Evolutionary conservation across 1,140 invertebrate species (phyloP).

Genomic region (Euura lappo): DNA sequence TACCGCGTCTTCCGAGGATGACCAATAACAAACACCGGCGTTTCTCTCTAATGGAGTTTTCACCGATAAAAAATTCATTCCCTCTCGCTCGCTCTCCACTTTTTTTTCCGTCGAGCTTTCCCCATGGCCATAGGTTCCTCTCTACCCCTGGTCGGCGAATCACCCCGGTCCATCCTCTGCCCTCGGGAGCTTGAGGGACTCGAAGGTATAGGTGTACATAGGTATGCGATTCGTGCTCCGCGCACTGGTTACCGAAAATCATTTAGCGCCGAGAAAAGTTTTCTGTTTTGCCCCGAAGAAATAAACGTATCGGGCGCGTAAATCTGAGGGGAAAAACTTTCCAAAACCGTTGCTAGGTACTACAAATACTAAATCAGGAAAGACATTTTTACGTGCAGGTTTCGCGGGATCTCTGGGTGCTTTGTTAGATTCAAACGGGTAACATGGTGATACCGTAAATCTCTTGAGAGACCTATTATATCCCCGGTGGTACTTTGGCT

Average conservation of each 20-base stretch:
- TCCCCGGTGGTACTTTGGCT: background rate
- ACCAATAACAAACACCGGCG: conserved; percentile 59
- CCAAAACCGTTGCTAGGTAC: background rate
- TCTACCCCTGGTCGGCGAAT: background rate
- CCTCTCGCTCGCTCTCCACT: conserved; percentile 16
- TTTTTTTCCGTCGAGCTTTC: background rate
- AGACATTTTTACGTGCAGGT: background rate
- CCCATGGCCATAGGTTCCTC: background rate
- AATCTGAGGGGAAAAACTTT: too few species aligned
- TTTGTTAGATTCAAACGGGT: background rate
- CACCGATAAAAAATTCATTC: conserved; percentile 61
- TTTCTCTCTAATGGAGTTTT: conserved; percentile 60
- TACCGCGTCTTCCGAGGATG: conserved; percentile 48
- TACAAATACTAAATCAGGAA: background rate
- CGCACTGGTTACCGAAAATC: too few species aligned
- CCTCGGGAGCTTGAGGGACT: background rate
- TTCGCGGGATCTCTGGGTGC: background rate
- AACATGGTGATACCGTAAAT: conserved; percentile 3
- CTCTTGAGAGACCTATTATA: background rate
- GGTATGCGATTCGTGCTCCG: too few species aligned
- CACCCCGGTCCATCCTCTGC: background rate
- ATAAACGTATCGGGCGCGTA: too few species aligned
- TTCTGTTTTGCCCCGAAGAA: too few species aligned
- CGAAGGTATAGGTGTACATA: background rate
- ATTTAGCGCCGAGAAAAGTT: too few species aligned